Evolutionary conservation across 2,113 vertebrate genomes (phyloP).

Genomic region (Ondatra zibethicus): DNA sequence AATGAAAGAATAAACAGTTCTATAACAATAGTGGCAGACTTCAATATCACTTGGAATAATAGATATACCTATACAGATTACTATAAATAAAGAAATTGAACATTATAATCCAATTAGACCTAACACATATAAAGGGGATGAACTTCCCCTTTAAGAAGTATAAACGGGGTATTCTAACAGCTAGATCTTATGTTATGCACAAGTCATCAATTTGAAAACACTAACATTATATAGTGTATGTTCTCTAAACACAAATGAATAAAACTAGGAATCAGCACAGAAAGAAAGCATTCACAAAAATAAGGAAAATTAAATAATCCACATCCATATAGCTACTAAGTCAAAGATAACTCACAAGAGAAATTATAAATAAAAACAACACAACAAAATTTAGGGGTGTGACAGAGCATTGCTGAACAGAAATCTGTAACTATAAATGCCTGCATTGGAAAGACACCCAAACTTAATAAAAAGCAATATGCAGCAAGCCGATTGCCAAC

Average conservation of each 20-base stretch:
- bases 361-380: neutral
- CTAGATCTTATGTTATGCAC: neutral
- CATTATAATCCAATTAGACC: neutral
- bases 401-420: too few relatives aligned
- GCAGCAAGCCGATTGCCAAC: too few relatives aligned
- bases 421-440: too few relatives aligned
- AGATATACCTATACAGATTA: neutral
- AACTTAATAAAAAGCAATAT: too few relatives aligned
- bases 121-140: neutral
- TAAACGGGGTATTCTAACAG: neutral
- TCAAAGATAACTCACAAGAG: neutral
- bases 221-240: neutral
- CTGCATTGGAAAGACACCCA: too few relatives aligned
- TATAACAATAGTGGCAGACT: neutral
- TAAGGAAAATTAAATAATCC: neutral
- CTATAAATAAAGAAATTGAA: neutral
- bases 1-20: neutral
- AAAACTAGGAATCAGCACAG: neutral
- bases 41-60: neutral
- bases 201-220: neutral
- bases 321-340: neutral
- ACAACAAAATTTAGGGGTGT: too few relatives aligned
- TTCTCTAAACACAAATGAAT: neutral
- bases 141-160: neutral
- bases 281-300: neutral